These are phyloP conservation scores for Zosterops pallidus DNA, from an alignment of 2,113 vertebrate genomes.

Conservation along the genomic window DNA sequence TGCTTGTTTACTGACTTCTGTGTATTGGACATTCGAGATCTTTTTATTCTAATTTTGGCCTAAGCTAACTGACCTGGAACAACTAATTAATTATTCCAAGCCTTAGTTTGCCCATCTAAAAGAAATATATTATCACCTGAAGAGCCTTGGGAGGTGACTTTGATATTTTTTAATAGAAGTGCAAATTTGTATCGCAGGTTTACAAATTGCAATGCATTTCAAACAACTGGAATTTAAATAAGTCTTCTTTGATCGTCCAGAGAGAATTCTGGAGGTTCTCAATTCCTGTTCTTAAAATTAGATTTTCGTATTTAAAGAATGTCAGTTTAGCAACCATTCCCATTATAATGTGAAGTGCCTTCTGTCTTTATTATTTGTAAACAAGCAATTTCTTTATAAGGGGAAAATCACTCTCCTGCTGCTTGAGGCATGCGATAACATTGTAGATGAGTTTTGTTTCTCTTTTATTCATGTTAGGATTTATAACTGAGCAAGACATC, in stretches of 20 bases:
- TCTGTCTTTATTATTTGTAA: neutral
- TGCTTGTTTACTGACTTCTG: neutral
- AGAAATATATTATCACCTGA: neutral
- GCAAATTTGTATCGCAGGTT: neutral
- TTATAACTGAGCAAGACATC: neutral
- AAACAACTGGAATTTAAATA: constrained; percentile 24
- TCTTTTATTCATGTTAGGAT: neutral
- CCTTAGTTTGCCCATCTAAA: neutral
- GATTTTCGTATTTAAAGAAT: neutral
- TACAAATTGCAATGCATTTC: constrained; percentile 15
- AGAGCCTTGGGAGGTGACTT: neutral
- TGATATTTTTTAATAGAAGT: constrained; percentile 17
- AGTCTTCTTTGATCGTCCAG: neutral
- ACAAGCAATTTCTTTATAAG: neutral
- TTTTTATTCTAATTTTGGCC: neutral
- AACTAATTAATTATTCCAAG: neutral
- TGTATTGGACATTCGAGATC: neutral
- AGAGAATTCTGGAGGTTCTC: neutral
- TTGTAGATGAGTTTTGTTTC: neutral
- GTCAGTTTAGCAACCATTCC: neutral
- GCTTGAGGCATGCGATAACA: neutral
- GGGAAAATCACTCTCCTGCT: neutral
- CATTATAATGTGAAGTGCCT: neutral
- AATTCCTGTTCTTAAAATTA: neutral
- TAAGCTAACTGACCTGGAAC: neutral